A percentile compares a stretch with the other conserved stretches of the same genome.
Conservation (phyloP, 2,113 vertebrate species). For the Hypocryptadius cinnamomeus region DNA sequence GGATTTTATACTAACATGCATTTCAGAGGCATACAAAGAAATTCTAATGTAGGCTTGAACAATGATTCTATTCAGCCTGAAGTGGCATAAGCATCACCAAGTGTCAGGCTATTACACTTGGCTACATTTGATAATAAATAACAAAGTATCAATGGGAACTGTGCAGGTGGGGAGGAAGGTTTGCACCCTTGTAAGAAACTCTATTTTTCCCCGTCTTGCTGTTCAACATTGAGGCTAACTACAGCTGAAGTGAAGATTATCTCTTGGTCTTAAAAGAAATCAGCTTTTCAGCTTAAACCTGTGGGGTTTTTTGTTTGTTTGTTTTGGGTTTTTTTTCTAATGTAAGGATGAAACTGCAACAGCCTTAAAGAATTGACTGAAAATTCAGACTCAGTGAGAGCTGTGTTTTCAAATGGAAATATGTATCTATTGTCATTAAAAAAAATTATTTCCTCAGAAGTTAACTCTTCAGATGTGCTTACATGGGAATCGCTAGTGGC, state of each 20-base stretch:
- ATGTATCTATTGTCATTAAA: neutral
- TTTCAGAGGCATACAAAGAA: neutral
- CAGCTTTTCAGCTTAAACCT: neutral
- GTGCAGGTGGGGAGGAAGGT: rapidly evolving
- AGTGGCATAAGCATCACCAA: neutral
- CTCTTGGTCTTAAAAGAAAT: neutral
- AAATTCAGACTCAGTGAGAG: neutral
- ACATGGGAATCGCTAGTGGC: neutral
- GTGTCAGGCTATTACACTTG: neutral
- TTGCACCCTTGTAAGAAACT: neutral
- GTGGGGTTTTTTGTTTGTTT: neutral
- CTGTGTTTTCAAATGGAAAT: neutral
- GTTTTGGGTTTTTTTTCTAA: neutral
- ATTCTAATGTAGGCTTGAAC: neutral
- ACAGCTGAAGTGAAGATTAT: neutral
- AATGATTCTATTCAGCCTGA: rapidly evolving
- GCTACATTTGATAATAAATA: neutral
- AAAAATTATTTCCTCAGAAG: neutral
- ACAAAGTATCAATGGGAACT: neutral
- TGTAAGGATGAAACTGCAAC: neutral
- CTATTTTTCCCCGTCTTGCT: neutral
- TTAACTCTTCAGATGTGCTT: neutral
- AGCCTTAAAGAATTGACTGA: neutral
- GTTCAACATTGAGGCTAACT: neutral
- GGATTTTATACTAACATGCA: neutral